Base-by-base conservation (phyloP, 2,888 invertebrate genomes). In the Nephrotoma guestfalica region DNA sequence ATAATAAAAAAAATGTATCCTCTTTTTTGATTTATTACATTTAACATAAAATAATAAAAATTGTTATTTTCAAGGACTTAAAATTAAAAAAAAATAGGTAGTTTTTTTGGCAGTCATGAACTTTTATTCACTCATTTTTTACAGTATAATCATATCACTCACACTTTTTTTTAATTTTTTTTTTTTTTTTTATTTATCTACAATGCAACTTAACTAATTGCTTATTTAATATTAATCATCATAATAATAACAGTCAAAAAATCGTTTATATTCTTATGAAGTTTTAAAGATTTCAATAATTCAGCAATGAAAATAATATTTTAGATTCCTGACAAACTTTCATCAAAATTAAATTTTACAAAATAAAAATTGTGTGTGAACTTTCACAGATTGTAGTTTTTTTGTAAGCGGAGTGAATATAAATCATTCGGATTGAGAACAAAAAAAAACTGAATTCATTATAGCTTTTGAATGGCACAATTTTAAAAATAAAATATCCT, bases 61-160 rank as follows among this genome's bases (percentile, higher is more conserved):
- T 9, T 71, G 9, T n/a, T n/a, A 71, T 30, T 30, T 11, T 57
- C 15, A 57, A 57, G 51, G 51, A 71, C 30, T 71, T 84, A 84
- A 2, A 84, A 84, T 18, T 85, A 85, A 30, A 85, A 85, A 86
- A 86, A 85, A 41, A 85, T 45, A 84, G 30, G 41, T 47, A 11
- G 11, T 30, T 85, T 84, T 85, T 83, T 84, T 45, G 45, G 83
- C 83, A 83, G 83, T 86, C 57, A 45, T 83, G 40, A 45, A 84
- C 47, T 86, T 83, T 57, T 87, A 87, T 5, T 87, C 47, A 41
- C 71, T 41, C n/a, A 87, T 87, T 41, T 86, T 86, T 41, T 71
- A 71, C 71, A 71, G 71, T 30, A 71, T 51, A n/a, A 51, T 57
- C 51, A 57, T 57, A 57, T 71, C 71, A 71, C 71, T 85, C 85